Evolutionary conservation across 2,888 invertebrate genomes (phyloP), one percentile per base, ranked within the genome.

Genomic region (Lithophane socia): DNA sequence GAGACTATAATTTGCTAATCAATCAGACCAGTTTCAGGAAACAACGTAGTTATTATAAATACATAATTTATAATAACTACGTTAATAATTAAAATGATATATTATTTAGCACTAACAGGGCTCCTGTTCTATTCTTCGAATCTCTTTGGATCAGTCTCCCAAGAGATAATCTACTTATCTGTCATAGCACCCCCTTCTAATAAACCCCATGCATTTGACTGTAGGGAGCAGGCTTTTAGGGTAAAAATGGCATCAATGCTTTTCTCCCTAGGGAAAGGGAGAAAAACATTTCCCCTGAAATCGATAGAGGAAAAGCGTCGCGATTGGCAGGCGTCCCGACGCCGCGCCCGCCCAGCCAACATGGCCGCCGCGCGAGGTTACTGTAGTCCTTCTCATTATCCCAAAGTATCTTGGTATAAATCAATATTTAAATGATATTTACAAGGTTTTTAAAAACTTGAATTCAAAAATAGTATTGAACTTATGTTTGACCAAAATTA

Each of bases 261-360:
- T 64, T 54, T 74, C 70, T 68, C 87, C 82, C 78, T 75, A 47
- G 71, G 74, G 75, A 84, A 83, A 89, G 85, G 87, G 91, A 87
- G 91, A 91, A 92, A 93, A 92, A 79, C 87, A 87, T 92, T 92
- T 92, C 90, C 92, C 91, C 90, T 89, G 86, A 91, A 94, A 96
- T 96, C 96, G 90, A 96, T 96, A 95, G 83, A 80, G 91, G 92
- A 91, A 94, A 94, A 93, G 91, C 92, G 91, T 83, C 85, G 86
- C 87, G 91, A 94, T 94, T 94, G 95, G 94, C 90, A 91, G 92
- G 92, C 93, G 93, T 91, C 92, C 90, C 89, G 91, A 89, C 90
- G 90, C 93, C 90, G 91, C 89, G 90, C 93, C 94, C 94, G 92
- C 93, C 93, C 90, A 86, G 81, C 83, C 93, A 94, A 88, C 88